phyloP scores from a whole-genome alignment of 1,140 invertebrate genomes.

The Oncopeltus fasciatus region DNA sequence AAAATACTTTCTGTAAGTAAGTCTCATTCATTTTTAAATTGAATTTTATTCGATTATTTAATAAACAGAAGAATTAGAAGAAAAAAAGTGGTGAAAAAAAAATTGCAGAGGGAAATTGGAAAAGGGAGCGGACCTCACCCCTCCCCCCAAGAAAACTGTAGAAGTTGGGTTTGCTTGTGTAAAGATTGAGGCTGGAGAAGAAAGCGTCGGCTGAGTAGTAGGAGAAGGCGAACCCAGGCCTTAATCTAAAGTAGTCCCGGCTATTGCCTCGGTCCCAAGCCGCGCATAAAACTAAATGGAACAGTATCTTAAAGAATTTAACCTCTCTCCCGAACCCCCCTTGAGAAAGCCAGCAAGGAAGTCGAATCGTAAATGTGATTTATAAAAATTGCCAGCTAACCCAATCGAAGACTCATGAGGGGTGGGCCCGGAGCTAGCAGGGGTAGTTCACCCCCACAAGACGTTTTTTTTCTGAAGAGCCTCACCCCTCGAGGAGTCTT shows the following conservation, averaged over 20 bases:
- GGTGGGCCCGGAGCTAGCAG: not conserved
- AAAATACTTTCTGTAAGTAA: no score
- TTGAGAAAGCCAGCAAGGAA: not conserved
- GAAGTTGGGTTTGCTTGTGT: not conserved
- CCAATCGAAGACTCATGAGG: slow-evolving; percentile 21
- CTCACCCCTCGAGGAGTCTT: slow-evolving; percentile 13
- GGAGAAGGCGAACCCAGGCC: not conserved
- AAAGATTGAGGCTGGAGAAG: not conserved
- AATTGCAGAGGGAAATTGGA: no score
- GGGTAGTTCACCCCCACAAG: slow-evolving; percentile 1
- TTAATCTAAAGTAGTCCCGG: not conserved
- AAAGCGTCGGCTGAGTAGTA: not conserved
- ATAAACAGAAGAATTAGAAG: no score
- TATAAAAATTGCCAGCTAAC: slow-evolving; percentile 24
- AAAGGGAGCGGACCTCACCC: no score
- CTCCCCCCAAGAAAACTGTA: no score
- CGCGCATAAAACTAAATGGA: slow-evolving; percentile 22
- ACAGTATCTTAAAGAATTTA: slow-evolving; percentile 25
- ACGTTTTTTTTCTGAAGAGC: slow-evolving; percentile 9
- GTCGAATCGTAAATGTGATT: slow-evolving; percentile 25
- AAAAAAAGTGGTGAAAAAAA: no score
- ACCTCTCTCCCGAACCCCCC: slow-evolving; percentile 10
- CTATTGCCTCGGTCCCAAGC: slow-evolving; percentile 12
- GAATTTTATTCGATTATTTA: no score
- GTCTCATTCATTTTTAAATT: no score